Evolutionary conservation across 2,888 invertebrate species (phyloP).

Genomic region (Euclidia mi): DNA sequence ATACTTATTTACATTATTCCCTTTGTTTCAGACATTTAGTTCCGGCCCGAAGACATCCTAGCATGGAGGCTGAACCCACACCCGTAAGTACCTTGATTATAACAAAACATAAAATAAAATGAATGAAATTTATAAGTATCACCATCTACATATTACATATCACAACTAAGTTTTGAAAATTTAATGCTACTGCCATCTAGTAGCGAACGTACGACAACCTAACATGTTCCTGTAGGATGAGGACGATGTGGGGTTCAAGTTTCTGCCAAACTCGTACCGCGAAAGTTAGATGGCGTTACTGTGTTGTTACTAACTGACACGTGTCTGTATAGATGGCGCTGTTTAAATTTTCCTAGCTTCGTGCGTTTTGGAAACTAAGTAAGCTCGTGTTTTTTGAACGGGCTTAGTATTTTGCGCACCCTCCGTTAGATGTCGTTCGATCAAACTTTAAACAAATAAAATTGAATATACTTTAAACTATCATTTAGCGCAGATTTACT

Average conservation of each 20-base stretch:
- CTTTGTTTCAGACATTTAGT: constrained; percentile 78
- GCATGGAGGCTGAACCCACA: constrained; percentile 79
- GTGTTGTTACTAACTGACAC: constrained; percentile 8
- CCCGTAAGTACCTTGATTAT: constrained; percentile 78
- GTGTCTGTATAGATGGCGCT: constrained; percentile 56
- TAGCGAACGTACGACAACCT: constrained; percentile 42
- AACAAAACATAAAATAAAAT: constrained; percentile 15
- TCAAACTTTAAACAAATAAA: constrained; percentile 2
- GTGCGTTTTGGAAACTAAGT: constrained; percentile 16
- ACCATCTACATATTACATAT: constrained; percentile 59
- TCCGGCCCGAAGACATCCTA: constrained; percentile 64
- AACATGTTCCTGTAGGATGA: constrained; percentile 51
- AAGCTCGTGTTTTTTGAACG: constrained; percentile 5
- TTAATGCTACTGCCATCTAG: constrained; percentile 74
- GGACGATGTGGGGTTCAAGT: constrained; percentile 13
- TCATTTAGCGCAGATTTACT: too few species aligned
- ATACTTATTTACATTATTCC: constrained; percentile 52
- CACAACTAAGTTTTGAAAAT: constrained; percentile 64
- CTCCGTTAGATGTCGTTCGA: constrained; percentile 63
- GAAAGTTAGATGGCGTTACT: constrained; percentile 44
- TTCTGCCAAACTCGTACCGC: background rate
- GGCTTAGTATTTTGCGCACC: constrained; percentile 40
- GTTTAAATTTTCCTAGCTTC: constrained; percentile 13
- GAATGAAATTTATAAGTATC: constrained; percentile 25
- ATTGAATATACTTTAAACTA: too few species aligned